Evolutionary conservation across 2,888 invertebrate genomes (phyloP).

Genomic region (Campoletis raptor): DNA sequence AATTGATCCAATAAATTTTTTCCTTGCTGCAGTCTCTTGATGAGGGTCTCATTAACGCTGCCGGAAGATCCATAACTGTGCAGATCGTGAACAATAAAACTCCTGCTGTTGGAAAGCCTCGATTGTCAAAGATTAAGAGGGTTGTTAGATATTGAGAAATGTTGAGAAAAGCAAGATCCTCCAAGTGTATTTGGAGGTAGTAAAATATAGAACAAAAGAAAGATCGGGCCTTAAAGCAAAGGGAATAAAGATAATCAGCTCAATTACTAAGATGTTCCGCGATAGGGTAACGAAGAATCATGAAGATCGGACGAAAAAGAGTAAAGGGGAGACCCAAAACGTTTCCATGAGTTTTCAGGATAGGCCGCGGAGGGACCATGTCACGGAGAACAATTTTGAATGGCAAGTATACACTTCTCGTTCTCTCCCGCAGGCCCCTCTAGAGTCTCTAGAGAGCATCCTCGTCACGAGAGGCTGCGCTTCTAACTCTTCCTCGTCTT

Average conservation of each 20-base stretch:
- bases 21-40: background rate
- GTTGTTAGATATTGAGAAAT: conserved; percentile 15
- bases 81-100: background rate
- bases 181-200: conserved; percentile 26
- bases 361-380: conserved; percentile 40
- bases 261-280: conserved; percentile 49
- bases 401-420: conserved; percentile 56
- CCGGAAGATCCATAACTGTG: conserved; percentile 11
- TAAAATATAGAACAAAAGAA: background rate
- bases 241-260: conserved; percentile 48
- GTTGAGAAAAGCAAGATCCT: conserved; percentile 19
- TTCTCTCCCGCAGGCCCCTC: conserved; percentile 50
- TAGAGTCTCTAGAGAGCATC: conserved; percentile 39
- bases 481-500: conserved; percentile 41
- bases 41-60: conserved; percentile 28
- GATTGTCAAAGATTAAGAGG: conserved; percentile 50
- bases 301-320: conserved; percentile 21
- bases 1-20: no score
- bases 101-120: conserved; percentile 38
- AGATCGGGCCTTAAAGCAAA: conserved; percentile 25
- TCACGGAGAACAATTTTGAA: conserved; percentile 54
- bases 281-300: conserved; percentile 23
- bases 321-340: background rate
- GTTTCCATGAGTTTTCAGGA: conserved; percentile 35
- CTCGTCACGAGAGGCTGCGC: conserved; percentile 59